A percentile compares a stretch with the other conserved stretches of the same genome.
Conservation (phyloP, 2,888 invertebrate genomes). For the Cataglyphis albicans region DNA sequence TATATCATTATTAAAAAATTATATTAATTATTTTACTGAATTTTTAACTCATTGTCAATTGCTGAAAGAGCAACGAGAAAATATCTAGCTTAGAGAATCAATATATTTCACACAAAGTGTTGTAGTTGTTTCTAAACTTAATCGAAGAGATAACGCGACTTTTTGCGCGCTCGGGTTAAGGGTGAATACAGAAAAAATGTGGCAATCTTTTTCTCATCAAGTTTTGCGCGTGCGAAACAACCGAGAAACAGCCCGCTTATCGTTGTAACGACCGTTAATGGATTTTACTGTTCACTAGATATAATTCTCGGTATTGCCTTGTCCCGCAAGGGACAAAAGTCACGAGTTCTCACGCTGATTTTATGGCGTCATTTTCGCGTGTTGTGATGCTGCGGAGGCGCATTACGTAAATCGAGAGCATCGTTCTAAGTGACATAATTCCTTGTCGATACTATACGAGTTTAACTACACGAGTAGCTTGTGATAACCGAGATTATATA, state of each 20-base stretch:
- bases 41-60: not conserved
- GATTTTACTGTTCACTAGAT: constrained; percentile 17
- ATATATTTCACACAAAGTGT: not conserved
- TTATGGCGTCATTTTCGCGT: constrained; percentile 6
- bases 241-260: constrained; percentile 6
- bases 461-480: not conserved
- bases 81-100: constrained; percentile 8
- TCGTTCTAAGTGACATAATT: not conserved
- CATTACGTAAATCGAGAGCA: constrained; percentile 21
- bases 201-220: not conserved
- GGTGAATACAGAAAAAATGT: not conserved
- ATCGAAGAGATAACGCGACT: not conserved
- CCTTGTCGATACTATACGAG: not conserved
- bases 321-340: not conserved
- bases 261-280: constrained; percentile 3
- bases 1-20: constrained; percentile 1
- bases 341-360: constrained; percentile 33
- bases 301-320: constrained; percentile 15
- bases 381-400: not conserved
- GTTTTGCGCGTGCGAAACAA: constrained; percentile 12
- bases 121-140: not conserved
- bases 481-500: not conserved
- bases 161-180: constrained; percentile 12
- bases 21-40: not conserved
- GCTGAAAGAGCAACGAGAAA: not conserved